Percentiles rank a stretch among this genome's conserved stretches.
These are phyloP conservation scores for Lagopus muta DNA, from an alignment of 2,113 vertebrate species.

Conservation along the genomic window DNA sequence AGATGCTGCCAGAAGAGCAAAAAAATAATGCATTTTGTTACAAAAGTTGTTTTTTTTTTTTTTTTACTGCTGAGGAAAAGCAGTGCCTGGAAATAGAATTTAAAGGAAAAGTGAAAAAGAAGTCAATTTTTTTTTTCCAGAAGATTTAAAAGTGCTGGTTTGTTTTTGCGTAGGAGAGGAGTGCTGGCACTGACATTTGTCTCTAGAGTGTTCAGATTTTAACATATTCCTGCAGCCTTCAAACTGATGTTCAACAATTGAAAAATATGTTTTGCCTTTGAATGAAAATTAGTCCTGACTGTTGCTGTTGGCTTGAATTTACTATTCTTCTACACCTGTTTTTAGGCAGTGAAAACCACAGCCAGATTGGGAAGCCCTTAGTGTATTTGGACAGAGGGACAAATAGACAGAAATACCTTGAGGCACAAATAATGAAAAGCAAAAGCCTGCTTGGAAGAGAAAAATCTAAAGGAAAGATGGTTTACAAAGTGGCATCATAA, in stretches of 20 bases:
- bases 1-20: neutral
- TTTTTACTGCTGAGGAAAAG: neutral
- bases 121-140: neutral
- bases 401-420: constrained; percentile 45
- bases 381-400: constrained; percentile 46
- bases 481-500: constrained; percentile 28
- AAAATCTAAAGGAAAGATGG: neutral
- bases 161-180: constrained; percentile 21
- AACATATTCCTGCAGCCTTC: constrained; percentile 33
- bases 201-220: constrained; percentile 43
- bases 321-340: constrained; percentile 27
- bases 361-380: constrained; percentile 5
- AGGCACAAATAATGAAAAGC: constrained; percentile 45
- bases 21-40: neutral
- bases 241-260: constrained; percentile 35
- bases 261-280: constrained; percentile 49
- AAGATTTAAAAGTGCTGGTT: neutral
- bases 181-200: constrained; percentile 40
- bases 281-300: constrained; percentile 42
- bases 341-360: constrained; percentile 29
- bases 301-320: constrained; percentile 58
- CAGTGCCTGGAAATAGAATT: neutral
- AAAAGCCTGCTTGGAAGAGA: neutral
- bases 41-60: too few species aligned
- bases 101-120: neutral